Evolutionary conservation across 2,797 vertebrate genomes (phyloP).

Genomic region (Botia almorhae): DNA sequence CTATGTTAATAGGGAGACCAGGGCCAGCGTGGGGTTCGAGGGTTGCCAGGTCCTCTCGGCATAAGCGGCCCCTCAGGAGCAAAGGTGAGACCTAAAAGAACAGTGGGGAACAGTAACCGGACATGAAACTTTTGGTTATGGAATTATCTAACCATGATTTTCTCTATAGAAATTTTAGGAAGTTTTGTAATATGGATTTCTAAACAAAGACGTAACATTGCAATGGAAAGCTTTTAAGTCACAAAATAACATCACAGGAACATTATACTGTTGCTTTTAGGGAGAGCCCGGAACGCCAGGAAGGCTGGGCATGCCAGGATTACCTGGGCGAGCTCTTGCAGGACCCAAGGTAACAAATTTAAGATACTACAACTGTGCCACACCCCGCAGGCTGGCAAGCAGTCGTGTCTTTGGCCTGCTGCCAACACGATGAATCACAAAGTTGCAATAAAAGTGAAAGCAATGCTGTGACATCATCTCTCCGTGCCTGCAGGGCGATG

Average conservation of each 20-base stretch:
- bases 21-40: constrained; percentile 87
- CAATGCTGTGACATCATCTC: constrained; percentile 49
- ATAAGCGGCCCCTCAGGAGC: constrained; percentile 84
- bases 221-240: background rate
- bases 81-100: constrained; percentile 78
- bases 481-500: constrained; percentile 81
- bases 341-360: constrained; percentile 85
- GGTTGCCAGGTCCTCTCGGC: constrained; percentile 85
- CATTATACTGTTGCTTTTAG: constrained; percentile 67
- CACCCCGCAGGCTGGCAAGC: constrained; percentile 50
- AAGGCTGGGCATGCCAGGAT: constrained; percentile 83
- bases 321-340: constrained; percentile 83
- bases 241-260: too few species aligned
- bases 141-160: background rate
- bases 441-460: constrained; percentile 17
- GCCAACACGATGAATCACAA: constrained; percentile 50
- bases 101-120: too few species aligned
- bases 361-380: constrained; percentile 50
- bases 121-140: background rate
- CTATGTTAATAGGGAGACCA: constrained; percentile 84
- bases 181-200: too few species aligned
- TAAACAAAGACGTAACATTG: too few species aligned
- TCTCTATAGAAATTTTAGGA: background rate
- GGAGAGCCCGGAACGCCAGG: constrained; percentile 87
- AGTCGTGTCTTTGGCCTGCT: constrained; percentile 26